A percentile compares a stretch with the other conserved stretches of the same genome.
Conservation (phyloP, 2,888 invertebrate genomes). For the Podotricha telesiphe region DNA sequence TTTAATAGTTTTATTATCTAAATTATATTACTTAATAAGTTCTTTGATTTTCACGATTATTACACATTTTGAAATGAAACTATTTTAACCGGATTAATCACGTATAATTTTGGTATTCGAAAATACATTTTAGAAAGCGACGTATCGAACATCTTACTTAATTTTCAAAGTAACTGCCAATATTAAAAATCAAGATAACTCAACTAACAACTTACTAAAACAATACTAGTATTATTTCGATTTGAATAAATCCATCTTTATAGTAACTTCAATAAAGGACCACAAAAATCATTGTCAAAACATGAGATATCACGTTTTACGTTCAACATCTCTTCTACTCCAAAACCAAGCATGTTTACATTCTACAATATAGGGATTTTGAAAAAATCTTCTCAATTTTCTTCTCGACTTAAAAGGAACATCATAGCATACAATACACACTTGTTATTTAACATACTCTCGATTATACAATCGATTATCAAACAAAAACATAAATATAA, state of each 20-base stretch:
- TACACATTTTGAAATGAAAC: too few species aligned
- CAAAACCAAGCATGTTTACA: background rate
- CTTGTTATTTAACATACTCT: constrained; percentile 16
- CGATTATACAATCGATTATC: constrained; percentile 25
- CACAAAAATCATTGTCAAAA: background rate
- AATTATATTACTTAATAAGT: too few species aligned
- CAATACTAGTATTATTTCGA: background rate
- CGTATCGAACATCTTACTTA: too few species aligned
- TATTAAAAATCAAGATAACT: too few species aligned
- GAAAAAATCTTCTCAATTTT: background rate
- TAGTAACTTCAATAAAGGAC: background rate
- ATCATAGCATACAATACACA: background rate
- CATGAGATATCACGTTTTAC: background rate
- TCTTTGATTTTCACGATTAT: too few species aligned
- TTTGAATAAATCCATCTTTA: background rate
- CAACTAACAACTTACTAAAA: too few species aligned
- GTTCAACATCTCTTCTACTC: background rate
- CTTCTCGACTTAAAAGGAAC: background rate
- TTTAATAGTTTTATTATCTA: too few species aligned
- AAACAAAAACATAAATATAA: constrained; percentile 22
- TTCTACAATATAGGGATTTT: background rate
- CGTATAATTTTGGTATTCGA: too few species aligned
- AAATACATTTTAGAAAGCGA: too few species aligned
- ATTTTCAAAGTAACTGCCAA: too few species aligned
- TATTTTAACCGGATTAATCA: too few species aligned